phyloP scores from a whole-genome alignment of 2,797 vertebrate genomes.

The Pseudotriccus pelzelni region DNA sequence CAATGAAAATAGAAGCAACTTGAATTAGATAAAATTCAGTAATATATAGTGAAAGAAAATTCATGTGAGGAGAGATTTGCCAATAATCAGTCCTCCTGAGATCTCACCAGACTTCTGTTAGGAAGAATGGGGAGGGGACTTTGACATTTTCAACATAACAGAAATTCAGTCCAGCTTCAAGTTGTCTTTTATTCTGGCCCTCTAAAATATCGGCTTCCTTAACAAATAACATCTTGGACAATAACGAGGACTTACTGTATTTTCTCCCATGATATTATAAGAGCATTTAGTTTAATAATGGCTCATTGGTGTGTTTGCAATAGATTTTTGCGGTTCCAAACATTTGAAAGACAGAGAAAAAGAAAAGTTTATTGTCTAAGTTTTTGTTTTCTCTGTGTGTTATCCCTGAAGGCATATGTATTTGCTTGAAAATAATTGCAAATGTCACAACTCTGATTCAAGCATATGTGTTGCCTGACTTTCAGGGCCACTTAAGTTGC shows the following conservation, averaged over 20 bases:
- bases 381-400: constrained; percentile 15
- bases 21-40: neutral
- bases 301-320: neutral
- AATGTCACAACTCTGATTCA: constrained; percentile 9
- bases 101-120: neutral
- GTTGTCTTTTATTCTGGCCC: neutral
- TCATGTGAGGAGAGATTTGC: neutral
- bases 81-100: neutral
- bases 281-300: neutral
- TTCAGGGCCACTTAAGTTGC: neutral
- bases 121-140: neutral
- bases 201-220: neutral
- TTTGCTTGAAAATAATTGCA: constrained; percentile 29
- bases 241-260: neutral
- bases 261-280: neutral
- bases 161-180: neutral
- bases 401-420: neutral
- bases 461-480: neutral
- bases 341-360: neutral
- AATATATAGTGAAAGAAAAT: neutral
- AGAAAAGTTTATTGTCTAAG: neutral
- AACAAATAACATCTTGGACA: neutral
- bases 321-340: neutral
- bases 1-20: neutral
- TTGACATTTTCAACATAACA: neutral